Evolutionary conservation across 2,888 invertebrate species (phyloP).

Genomic region (Pyrocoelia pectoralis): DNA sequence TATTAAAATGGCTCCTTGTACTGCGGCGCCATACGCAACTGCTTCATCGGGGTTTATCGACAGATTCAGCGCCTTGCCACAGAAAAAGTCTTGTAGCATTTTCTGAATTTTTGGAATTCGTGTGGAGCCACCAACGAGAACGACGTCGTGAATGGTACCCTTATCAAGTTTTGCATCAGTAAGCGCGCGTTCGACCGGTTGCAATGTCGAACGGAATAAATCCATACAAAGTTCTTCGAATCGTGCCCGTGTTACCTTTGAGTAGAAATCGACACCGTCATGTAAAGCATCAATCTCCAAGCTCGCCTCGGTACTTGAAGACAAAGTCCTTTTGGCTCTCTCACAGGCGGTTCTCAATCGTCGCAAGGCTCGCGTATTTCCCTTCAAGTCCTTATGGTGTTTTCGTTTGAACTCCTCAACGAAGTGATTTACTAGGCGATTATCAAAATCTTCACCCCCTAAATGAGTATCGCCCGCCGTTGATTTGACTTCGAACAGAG

Average conservation of each 20-base stretch:
- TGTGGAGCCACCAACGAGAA: slow-evolving; percentile 89
- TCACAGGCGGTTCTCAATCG: slow-evolving; percentile 88
- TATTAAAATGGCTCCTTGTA: slow-evolving; percentile 90
- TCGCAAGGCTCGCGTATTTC: slow-evolving; percentile 80
- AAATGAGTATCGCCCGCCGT: slow-evolving; percentile 85
- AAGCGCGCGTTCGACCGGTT: slow-evolving; percentile 86
- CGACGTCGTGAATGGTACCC: slow-evolving; percentile 79
- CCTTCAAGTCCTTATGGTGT: slow-evolving; percentile 72
- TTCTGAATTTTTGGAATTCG: slow-evolving; percentile 93
- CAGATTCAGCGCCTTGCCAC: slow-evolving; percentile 85
- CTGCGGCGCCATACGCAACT: slow-evolving; percentile 93
- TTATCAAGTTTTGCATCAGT: slow-evolving; percentile 87
- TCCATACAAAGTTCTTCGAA: slow-evolving; percentile 93
- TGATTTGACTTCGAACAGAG: slow-evolving; percentile 80
- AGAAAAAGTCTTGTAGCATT: slow-evolving; percentile 81
- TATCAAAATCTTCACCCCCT: slow-evolving; percentile 83
- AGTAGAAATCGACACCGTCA: slow-evolving; percentile 91
- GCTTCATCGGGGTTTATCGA: slow-evolving; percentile 94
- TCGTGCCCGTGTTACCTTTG: slow-evolving; percentile 81
- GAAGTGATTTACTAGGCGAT: slow-evolving; percentile 80
- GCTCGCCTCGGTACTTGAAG: slow-evolving; percentile 79
- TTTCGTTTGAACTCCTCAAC: slow-evolving; percentile 80
- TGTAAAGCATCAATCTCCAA: slow-evolving; percentile 90
- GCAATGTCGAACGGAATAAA: slow-evolving; percentile 78
- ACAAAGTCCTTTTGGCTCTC: slow-evolving; percentile 78